These are phyloP conservation scores for Lepeophtheirus nordmannii DNA, from an alignment of 2,888 invertebrate species.

Conservation along the genomic window DNA sequence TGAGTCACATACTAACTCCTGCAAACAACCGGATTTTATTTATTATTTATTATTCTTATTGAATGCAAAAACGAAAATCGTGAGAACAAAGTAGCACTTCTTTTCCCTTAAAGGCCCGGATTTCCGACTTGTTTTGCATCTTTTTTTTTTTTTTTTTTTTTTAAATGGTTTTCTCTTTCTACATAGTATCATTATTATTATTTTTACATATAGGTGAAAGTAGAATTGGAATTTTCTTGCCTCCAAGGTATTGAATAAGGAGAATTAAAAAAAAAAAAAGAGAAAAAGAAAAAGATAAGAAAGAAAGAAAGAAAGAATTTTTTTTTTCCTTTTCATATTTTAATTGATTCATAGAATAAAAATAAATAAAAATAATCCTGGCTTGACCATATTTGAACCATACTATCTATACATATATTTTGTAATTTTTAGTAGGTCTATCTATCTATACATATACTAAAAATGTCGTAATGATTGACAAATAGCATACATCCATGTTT, in stretches of 20 bases:
- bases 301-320: background rate
- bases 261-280: background rate
- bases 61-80: background rate
- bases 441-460: no score
- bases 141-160: background rate
- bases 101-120: background rate
- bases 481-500: no score
- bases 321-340: background rate
- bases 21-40: background rate
- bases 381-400: no score
- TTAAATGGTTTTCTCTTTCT: slow-evolving; percentile 4
- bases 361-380: no score
- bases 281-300: background rate
- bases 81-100: background rate
- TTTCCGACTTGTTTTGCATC: slow-evolving; percentile 8
- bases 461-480: no score
- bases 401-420: no score
- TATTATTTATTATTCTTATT: background rate
- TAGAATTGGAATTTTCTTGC: slow-evolving; percentile 5
- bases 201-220: background rate
- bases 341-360: background rate
- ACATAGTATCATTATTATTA: background rate
- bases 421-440: no score
- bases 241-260: background rate
- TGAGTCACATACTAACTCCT: background rate